Base-by-base conservation (phyloP, 2,113 vertebrate species). In the Sorex fumeus region DNA sequence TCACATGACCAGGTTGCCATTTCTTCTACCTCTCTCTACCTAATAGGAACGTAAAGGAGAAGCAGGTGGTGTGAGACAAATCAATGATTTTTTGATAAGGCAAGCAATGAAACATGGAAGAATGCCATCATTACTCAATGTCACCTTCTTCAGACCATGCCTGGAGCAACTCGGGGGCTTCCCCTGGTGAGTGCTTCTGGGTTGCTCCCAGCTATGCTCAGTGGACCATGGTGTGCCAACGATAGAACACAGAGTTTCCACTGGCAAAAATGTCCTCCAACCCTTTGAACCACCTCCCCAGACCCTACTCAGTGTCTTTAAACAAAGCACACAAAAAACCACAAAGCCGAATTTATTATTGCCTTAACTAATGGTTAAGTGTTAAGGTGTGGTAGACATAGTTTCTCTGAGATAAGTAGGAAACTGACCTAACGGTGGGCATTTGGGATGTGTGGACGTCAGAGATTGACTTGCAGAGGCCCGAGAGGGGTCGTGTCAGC, bases 401-500 rank as follows among this genome's bases (percentile, higher is more conserved):
- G 13, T 28, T 9, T 72, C 70, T 53, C 40, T 19, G 78, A n/a
- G 21, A 71, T 43, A 2, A 40, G 2, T 0, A 15, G 13, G 8
- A n/a, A 79, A 16, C 0, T 18, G 23, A 18, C 13, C 28, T 72
- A 21, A 45, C 0, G 16, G 6, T 45, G 11, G 25, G 2, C 64
- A 10, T 47, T 34, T 18, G 25, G 2, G 21, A 66, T 18, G 4
- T 0, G 0, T 19, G 60, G 72, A 47, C 9, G 2, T 47, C 6
- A 11, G 15, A 13, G 5, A 30, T 3, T 36, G 32, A n/a, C 3
- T 30, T 45, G 23, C 36, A 2, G n/a, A 70, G 69, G 47, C 19
- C 66, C 53, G 28, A 78, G 3, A 15, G 28, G 3, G 5, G 2
- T 13, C 7, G n/a, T 0, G 0, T 23, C 23, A 28, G 15, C 64